Evolutionary conservation across 2,797 vertebrate genomes (phyloP), one percentile per base, ranked within the genome.

Genomic region (Cyclopterus lumpus): DNA sequence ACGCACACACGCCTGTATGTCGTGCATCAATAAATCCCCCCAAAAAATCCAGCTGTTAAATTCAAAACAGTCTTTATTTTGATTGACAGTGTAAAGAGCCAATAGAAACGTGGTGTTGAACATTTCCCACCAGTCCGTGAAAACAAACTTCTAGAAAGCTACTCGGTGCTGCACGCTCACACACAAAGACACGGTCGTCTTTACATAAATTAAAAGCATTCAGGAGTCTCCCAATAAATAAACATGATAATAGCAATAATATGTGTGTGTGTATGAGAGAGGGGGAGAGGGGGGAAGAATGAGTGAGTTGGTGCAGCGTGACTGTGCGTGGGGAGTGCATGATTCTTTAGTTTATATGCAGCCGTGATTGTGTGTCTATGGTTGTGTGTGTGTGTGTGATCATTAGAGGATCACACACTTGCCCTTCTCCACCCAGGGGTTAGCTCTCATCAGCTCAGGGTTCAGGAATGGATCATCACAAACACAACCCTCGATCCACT

Each of bases 401-500:
- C 82, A 69, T 92, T 94, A 98, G 81, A 99, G 96, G 88, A 99
- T 93, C 90, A 90, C 84, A 73, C 98, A 99, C 92, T 99, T 99
- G 69, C 97, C 96, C 85, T 96, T 96, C 85, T 99, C 98, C 92
- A 99, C 97, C 98, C 98, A 99, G 0, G 98, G 98, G 91, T 99
- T 99, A 80, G 94, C 96, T 87, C 97, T 96, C 96, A 99, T 97
- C 83, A 98, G 94, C 86, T 99, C 97, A 0, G 97, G 96, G 89
- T 99, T 99, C 86, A 99, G 94, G 87, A 99, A 98, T 0, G 98
- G 97, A 78, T 99, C 98, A 40, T 97, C 96, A 0, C 96, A 94
- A 66, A 96, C 95, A 11, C 96, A 96, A 0, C 97, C 97, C 86
- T 99, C 97, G 0, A 98, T 97, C 97, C 97, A 99, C 89, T 98